Conservation (phyloP, 2,888 invertebrate genomes). For the Cerceris ruficornis region DNA sequence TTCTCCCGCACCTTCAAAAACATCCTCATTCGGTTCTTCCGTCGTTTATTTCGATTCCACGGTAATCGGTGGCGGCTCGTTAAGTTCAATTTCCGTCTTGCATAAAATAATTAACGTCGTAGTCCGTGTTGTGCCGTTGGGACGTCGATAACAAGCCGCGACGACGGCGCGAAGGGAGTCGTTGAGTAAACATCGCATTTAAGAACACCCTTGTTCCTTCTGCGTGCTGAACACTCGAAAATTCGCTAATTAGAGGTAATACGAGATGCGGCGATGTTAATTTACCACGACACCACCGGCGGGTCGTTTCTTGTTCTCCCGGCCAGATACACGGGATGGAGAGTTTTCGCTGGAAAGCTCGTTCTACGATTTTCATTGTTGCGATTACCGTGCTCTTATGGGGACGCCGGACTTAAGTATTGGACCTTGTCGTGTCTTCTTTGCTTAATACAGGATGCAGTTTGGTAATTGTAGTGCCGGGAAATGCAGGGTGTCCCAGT, state of each 20-base stretch:
- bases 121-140: neutral
- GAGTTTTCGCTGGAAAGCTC: slow-evolving; percentile 33
- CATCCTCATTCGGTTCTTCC: neutral
- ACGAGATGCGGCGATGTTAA: slow-evolving; percentile 23
- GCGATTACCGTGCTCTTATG: neutral
- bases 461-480: too few species aligned
- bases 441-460: too few species aligned
- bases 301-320: slow-evolving; percentile 1
- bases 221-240: slow-evolving; percentile 3
- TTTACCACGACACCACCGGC: slow-evolving; percentile 20
- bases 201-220: neutral
- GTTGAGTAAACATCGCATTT: neutral
- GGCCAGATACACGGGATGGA: slow-evolving; percentile 17
- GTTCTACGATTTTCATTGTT: neutral
- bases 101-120: neutral
- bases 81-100: neutral
- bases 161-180: neutral
- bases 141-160: neutral
- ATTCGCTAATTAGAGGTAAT: slow-evolving; percentile 27
- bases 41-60: neutral
- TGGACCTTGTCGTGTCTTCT: too few species aligned
- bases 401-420: neutral
- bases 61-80: neutral
- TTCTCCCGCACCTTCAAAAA: neutral
- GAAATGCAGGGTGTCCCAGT: too few species aligned